A percentile compares a stretch with the other conserved stretches of the same genome.
These are phyloP conservation scores for Elephas maximus DNA, from an alignment of 2,113 vertebrate genomes.

Conservation along the genomic window DNA sequence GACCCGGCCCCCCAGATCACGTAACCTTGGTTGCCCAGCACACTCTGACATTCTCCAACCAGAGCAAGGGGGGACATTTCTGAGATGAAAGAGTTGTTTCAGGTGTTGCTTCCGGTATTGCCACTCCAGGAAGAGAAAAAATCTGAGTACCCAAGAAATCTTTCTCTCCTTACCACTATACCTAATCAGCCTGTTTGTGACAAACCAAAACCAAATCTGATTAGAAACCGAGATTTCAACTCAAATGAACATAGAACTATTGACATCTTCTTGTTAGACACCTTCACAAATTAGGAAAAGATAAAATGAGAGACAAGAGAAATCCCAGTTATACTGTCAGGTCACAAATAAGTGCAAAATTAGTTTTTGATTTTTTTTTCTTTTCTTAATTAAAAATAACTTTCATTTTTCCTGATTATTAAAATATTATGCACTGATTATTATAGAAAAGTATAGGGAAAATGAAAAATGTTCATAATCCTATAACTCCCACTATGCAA, in stretches of 20 bases:
- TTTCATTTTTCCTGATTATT: conserved; percentile 5
- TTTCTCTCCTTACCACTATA: background rate
- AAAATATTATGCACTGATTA: background rate
- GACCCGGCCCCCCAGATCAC: conserved; percentile 77
- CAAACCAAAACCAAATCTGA: background rate
- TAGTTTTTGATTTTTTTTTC: background rate
- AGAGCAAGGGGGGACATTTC: background rate
- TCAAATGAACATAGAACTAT: background rate
- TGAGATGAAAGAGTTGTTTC: conserved; percentile 75
- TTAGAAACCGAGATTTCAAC: background rate
- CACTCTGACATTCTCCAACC: conserved; percentile 68
- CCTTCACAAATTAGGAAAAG: background rate
- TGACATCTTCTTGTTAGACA: background rate
- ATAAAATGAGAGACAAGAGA: background rate
- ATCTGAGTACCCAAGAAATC: conserved; percentile 41
- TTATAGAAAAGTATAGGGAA: background rate
- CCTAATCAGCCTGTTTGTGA: background rate
- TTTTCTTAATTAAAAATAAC: conserved; percentile 1
- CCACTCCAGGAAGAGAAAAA: background rate
- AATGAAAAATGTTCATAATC: background rate
- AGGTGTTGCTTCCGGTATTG: conserved; percentile 66
- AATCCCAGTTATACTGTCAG: background rate
- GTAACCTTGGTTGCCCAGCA: conserved; percentile 68
- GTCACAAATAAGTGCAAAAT: background rate
- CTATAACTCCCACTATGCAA: background rate